Conservation (phyloP, 1,140 invertebrate genomes). For the Chelonus insularis region DNA sequence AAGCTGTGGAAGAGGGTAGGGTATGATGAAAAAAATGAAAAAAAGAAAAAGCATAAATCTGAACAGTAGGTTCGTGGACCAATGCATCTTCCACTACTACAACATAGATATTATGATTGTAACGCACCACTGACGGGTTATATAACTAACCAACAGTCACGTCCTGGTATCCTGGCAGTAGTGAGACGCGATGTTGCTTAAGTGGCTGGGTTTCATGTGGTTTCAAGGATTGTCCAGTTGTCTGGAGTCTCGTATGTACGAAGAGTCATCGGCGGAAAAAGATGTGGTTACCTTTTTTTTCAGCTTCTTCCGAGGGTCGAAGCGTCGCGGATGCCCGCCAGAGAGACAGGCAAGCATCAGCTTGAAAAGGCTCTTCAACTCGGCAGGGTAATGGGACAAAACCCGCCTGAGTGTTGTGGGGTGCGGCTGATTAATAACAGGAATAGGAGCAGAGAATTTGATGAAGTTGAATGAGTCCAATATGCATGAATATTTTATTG, state of each 20-base stretch:
- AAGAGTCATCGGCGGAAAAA: constrained; percentile 49
- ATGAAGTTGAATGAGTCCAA: too few species aligned
- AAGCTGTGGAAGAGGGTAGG: constrained; percentile 13
- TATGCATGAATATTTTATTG: too few species aligned
- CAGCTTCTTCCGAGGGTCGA: constrained; percentile 52
- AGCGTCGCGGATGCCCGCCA: constrained; percentile 58
- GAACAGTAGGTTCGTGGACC: neutral
- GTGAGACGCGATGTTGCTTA: constrained; percentile 56
- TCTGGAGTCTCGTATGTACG: constrained; percentile 22
- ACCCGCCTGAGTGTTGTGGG: too few species aligned
- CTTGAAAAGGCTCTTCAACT: constrained; percentile 33
- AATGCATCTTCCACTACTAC: neutral
- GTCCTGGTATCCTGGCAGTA: constrained; percentile 50
- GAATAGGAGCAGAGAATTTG: too few species aligned
- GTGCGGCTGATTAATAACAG: too few species aligned
- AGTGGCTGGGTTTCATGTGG: constrained; percentile 40
- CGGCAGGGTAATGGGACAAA: neutral
- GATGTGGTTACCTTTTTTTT: constrained; percentile 49
- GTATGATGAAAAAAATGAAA: neutral
- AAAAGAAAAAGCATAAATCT: neutral
- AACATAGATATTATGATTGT: constrained; percentile 6
- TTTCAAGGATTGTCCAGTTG: constrained; percentile 44
- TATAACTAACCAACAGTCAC: constrained; percentile 30
- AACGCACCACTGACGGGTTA: neutral
- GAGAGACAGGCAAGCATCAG: constrained; percentile 43